Percentiles rank a stretch among this genome's conserved stretches.
phyloP scores from a whole-genome alignment of 1,140 invertebrate species.

The silkworm (Bombyx mori) region DNA sequence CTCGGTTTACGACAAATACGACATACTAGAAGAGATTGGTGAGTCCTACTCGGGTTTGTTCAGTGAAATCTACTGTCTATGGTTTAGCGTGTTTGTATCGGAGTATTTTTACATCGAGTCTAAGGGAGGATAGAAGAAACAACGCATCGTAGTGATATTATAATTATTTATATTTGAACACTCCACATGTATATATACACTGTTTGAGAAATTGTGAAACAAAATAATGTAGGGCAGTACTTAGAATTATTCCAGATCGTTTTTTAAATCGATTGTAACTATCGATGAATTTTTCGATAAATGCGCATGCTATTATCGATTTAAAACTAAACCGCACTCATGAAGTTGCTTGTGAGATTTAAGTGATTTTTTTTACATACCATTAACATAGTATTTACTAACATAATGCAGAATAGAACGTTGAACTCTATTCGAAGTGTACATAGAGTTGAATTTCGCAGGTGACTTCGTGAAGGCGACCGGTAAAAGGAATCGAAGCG shows the following conservation, averaged over 20 bases:
- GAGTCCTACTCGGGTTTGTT: slow-evolving; percentile 22
- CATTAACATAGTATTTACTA: slow-evolving; percentile 45
- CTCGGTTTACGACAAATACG: slow-evolving; percentile 98
- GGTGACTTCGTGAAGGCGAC: slow-evolving; percentile 66
- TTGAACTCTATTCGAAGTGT: slow-evolving; percentile 24
- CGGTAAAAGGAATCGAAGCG: slow-evolving; percentile 45
- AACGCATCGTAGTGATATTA: too few species aligned
- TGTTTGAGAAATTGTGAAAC: too few species aligned
- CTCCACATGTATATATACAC: too few species aligned
- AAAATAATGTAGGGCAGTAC: too few species aligned
- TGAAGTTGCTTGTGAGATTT: slow-evolving; percentile 57
- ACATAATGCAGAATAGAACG: slow-evolving; percentile 22
- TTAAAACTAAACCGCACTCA: slow-evolving; percentile 45
- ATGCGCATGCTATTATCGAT: slow-evolving; percentile 33
- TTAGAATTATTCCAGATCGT: too few species aligned
- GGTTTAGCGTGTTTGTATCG: too few species aligned
- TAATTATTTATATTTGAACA: too few species aligned
- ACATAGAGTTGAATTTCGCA: slow-evolving; percentile 57
- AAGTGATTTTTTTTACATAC: slow-evolving; percentile 18
- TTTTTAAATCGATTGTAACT: too few species aligned
- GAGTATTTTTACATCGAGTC: too few species aligned
- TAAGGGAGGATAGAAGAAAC: too few species aligned
- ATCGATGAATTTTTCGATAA: neutral
- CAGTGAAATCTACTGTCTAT: too few species aligned
- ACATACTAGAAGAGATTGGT: slow-evolving; percentile 98